Evolutionary conservation across 2,797 vertebrate species (phyloP).

Genomic region (Synaphobranchus kaupii): DNA sequence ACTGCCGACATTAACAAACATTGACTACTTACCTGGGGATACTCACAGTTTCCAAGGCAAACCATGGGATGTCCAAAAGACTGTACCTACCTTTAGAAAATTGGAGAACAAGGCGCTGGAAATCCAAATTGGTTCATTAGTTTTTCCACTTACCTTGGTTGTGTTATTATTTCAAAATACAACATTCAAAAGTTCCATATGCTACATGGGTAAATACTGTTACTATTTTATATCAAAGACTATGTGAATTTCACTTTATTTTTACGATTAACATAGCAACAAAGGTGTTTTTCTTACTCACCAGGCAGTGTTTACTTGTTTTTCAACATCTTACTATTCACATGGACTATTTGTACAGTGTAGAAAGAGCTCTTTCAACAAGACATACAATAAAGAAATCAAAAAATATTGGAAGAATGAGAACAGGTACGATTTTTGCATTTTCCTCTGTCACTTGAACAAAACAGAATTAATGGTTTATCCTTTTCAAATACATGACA

Average conservation of each 20-base stretch:
- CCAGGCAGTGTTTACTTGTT: constrained; percentile 83
- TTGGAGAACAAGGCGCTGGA: constrained; percentile 60
- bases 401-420: constrained; percentile 37
- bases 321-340: constrained; percentile 85
- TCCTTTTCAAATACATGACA: constrained; percentile 33
- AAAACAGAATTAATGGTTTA: constrained; percentile 49
- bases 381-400: constrained; percentile 50
- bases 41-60: constrained; percentile 37
- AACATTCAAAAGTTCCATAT: constrained; percentile 80
- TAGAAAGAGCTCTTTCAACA: constrained; percentile 65
- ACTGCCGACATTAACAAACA: constrained; percentile 40
- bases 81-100: constrained; percentile 74
- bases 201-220: constrained; percentile 54
- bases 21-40: constrained; percentile 43
- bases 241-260: constrained; percentile 62
- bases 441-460: constrained; percentile 38
- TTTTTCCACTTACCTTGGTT: constrained; percentile 74
- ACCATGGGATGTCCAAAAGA: constrained; percentile 35
- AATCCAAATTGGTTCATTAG: constrained; percentile 70
- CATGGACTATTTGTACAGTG: constrained; percentile 82
- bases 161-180: constrained; percentile 71
- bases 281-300: constrained; percentile 83
- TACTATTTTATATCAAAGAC: constrained; percentile 66
- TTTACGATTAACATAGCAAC: constrained; percentile 76
- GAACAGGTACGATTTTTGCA: constrained; percentile 30